A percentile compares a stretch with the other conserved stretches of the same genome.
These are phyloP conservation scores for Mus caroli DNA, from an alignment of 2,797 vertebrate genomes.

Conservation along the genomic window DNA sequence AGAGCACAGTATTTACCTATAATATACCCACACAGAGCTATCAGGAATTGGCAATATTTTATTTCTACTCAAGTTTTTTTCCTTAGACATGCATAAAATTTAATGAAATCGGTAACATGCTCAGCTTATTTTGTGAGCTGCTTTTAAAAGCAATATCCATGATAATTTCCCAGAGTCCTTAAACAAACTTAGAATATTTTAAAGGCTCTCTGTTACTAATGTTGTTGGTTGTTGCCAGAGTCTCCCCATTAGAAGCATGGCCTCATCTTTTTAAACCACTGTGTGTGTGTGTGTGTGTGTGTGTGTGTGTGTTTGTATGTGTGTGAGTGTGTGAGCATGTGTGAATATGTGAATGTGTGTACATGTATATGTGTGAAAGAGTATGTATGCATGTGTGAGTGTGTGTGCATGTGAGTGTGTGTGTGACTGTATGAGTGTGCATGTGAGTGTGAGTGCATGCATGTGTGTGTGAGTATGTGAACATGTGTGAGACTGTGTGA, in stretches of 20 bases:
- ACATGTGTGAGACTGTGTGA: not conserved
- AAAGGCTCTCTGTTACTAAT: constrained; percentile 45
- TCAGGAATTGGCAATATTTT: constrained; percentile 21
- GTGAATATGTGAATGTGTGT: not conserved
- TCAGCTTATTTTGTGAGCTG: constrained; percentile 62
- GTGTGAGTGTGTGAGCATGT: not conserved
- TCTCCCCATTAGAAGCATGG: not conserved
- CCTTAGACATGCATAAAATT: constrained; percentile 32
- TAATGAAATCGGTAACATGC: constrained; percentile 49
- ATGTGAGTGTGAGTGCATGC: not conserved
- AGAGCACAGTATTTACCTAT: not conserved
- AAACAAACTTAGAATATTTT: constrained; percentile 47
- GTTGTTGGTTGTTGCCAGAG: constrained; percentile 20
- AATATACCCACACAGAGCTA: not conserved
- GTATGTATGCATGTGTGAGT: not conserved
- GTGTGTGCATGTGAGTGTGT: not conserved
- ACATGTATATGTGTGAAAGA: too few relatives aligned
- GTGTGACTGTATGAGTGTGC: too few relatives aligned
- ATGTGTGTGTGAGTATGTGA: not conserved
- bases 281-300: not conserved
- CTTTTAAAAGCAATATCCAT: constrained; percentile 57
- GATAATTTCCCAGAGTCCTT: constrained; percentile 56
- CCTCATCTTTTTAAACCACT: not conserved
- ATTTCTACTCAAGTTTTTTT: constrained; percentile 19
- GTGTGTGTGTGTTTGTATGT: not conserved